phyloP scores from a whole-genome alignment of 2,113 vertebrate species.

The Ptilorrhoa leucosticta region DNA sequence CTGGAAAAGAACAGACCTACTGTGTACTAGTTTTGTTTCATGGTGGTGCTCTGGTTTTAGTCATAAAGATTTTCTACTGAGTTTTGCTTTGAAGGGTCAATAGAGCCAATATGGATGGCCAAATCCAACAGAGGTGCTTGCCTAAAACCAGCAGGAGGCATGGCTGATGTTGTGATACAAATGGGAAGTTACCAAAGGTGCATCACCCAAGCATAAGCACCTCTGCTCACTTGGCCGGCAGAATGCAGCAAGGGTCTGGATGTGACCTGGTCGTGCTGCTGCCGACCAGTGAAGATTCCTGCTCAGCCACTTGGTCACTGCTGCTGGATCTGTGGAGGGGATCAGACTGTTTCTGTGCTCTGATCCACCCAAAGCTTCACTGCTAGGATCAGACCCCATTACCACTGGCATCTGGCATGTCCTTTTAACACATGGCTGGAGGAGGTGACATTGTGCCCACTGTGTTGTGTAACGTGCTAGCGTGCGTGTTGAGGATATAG shows the following conservation, averaged over 20 bases:
- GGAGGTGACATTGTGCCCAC: background rate
- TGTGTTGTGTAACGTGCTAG: background rate
- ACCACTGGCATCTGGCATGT: background rate
- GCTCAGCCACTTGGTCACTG: accelerated
- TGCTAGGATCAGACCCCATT: background rate
- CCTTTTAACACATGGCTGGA: background rate
- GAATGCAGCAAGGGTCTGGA: background rate
- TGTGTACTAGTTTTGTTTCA: background rate
- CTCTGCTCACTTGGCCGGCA: background rate
- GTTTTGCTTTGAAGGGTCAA: background rate
- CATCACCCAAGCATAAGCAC: background rate
- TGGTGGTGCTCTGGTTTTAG: background rate
- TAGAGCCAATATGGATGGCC: background rate
- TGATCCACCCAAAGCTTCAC: accelerated
- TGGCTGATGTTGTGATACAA: background rate
- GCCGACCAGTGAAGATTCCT: accelerated
- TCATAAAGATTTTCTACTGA: background rate
- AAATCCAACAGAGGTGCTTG: background rate
- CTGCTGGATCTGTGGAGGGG: background rate
- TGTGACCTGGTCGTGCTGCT: accelerated
- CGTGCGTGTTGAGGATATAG: background rate
- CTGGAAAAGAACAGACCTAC: background rate
- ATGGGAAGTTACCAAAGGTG: background rate
- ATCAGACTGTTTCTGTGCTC: background rate
- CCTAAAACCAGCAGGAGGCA: background rate